Evolutionary conservation across 2,797 vertebrate species (phyloP), one percentile per base, ranked within the genome.

Genomic region (Octomys mimax): DNA sequence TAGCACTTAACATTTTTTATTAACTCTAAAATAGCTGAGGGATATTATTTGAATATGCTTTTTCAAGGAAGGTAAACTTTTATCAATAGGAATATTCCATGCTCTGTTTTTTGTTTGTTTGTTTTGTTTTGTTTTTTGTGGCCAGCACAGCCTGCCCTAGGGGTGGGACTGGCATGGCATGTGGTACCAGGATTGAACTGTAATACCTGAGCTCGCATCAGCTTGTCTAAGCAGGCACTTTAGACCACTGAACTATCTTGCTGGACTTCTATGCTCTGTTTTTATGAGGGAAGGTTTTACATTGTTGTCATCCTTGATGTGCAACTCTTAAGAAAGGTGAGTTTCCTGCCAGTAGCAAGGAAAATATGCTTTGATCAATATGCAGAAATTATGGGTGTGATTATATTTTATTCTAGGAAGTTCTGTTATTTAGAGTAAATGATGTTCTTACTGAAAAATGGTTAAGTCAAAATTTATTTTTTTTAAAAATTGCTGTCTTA

Each of bases 391-490:
- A 6, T 81, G 0, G 82, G 11, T 49, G 0, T 87, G 31, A 39
- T 71, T 86, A 19, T 95, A 28, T 86, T 26, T 86, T 71, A 71
- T 62, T 66, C 24, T 26, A 7, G 79, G 57, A 94, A 21, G 9
- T 85, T 80, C 4, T 73, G 22, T 49, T 75, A 68, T 49, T 94
- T 95, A 77, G 39, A 94, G 64, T 80, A 88, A 73, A 5, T 87
- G 28, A 33, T 92, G 71, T 70, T 92, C 49, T 92, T 61, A 26
- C 13, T 61, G n/a, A 87, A 94, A 95, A 9, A 2, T 91, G 16
- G 28, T 88, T 85, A 97, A 86, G 92, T 98, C 95, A 87, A 96
- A 97, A 96, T 95, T 66, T 94, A 94, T 62, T 86, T 97, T 97
- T 97, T 97, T 92, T 84, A 93, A 96, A 96, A 98, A 98, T 96